phyloP scores from a whole-genome alignment of 2,797 vertebrate genomes.

The Darevskia mixta region DNA sequence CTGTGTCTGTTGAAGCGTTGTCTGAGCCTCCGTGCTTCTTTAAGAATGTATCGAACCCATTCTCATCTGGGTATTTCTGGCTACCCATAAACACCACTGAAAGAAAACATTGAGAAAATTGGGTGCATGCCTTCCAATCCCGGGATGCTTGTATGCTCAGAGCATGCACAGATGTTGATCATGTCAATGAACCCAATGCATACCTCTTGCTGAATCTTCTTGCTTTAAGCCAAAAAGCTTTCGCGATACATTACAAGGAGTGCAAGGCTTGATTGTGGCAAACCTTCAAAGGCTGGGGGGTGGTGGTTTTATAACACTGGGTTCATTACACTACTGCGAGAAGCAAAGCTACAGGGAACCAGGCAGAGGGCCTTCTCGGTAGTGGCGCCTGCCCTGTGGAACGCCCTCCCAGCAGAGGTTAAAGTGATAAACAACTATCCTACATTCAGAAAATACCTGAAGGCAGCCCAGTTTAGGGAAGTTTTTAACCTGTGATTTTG shows the following conservation, averaged over 20 bases:
- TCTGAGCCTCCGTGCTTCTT: conserved; percentile 92
- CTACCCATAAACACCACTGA: conserved; percentile 96
- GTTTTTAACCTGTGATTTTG: too few relatives aligned
- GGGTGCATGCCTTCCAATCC: not conserved
- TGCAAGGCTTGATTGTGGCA: not conserved
- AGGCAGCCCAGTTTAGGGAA: too few relatives aligned
- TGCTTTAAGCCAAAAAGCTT: not conserved
- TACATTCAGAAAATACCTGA: too few relatives aligned
- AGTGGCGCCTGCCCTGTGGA: too few relatives aligned
- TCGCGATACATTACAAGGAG: not conserved
- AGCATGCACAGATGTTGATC: not conserved
- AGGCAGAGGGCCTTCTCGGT: too few relatives aligned
- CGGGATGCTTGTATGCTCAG: not conserved
- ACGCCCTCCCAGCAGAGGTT: too few relatives aligned
- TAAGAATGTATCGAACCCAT: conserved; percentile 90
- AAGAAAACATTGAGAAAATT: conserved; percentile 35
- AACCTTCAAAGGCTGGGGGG: not conserved
- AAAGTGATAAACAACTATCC: too few relatives aligned
- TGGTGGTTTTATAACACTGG: not conserved
- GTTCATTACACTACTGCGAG: not conserved
- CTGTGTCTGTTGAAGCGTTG: conserved; percentile 92
- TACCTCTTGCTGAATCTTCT: not conserved
- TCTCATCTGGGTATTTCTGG: conserved; percentile 90
- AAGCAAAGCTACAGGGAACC: too few relatives aligned
- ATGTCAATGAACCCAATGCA: not conserved